Evolutionary conservation across 2,797 vertebrate species (phyloP).

Genomic region (Amphiprion clarkii): DNA sequence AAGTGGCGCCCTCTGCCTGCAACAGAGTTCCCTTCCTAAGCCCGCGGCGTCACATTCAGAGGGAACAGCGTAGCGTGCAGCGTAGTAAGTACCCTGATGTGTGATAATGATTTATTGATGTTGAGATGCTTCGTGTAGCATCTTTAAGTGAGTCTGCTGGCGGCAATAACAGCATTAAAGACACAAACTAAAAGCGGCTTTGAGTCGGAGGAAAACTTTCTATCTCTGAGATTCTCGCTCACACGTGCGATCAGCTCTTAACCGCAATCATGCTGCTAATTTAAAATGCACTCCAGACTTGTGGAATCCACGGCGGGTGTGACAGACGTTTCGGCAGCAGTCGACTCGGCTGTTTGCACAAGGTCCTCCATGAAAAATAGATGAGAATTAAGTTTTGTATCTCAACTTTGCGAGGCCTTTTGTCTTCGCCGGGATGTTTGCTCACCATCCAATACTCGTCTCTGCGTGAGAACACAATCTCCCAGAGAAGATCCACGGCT

Average conservation of each 20-base stretch:
- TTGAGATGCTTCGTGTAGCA: background rate
- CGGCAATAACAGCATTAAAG: background rate
- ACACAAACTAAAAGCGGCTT: background rate
- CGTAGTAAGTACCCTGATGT: background rate
- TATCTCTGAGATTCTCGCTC: background rate
- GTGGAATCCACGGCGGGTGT: background rate
- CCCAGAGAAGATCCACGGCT: slow-evolving; percentile 30
- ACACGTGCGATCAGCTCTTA: slow-evolving; percentile 2
- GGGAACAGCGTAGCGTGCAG: background rate
- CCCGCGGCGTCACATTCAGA: background rate
- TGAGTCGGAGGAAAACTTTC: background rate
- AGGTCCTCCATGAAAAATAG: slow-evolving; percentile 52
- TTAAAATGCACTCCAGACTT: slow-evolving; percentile 31
- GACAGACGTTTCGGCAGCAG: slow-evolving; percentile 9
- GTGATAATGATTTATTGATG: background rate
- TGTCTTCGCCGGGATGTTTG: slow-evolving; percentile 42
- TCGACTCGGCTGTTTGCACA: slow-evolving; percentile 47
- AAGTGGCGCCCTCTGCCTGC: background rate
- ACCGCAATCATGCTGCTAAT: background rate
- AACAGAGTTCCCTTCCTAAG: background rate
- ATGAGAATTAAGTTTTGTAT: slow-evolving; percentile 58
- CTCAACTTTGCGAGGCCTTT: slow-evolving; percentile 33
- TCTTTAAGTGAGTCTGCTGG: background rate
- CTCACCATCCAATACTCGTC: slow-evolving; percentile 34
- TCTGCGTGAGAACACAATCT: slow-evolving; percentile 42